phyloP scores from a whole-genome alignment of 1,140 invertebrate genomes.

The Dinothrombium tinctorium region DNA sequence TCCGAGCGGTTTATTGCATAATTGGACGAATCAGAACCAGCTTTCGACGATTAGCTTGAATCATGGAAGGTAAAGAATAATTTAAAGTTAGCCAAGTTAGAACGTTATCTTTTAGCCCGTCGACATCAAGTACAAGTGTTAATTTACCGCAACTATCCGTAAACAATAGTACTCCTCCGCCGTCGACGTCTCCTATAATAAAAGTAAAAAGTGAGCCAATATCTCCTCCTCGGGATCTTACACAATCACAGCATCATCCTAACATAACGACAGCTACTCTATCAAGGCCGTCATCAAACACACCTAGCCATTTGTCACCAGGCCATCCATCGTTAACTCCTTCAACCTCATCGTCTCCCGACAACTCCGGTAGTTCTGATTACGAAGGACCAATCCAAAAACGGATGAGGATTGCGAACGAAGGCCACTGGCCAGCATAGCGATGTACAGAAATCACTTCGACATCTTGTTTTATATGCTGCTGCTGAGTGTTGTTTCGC shows the following conservation, averaged over 20 bases:
- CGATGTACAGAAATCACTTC: no score
- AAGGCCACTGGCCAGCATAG: conserved; percentile 9
- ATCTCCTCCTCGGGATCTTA: conserved; percentile 46
- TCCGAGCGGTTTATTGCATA: conserved; percentile 16
- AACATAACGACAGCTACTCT: conserved; percentile 20
- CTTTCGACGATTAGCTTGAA: conserved; percentile 1
- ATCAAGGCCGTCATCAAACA: conserved; percentile 14
- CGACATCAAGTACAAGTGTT: neutral
- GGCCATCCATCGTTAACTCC: conserved; percentile 24
- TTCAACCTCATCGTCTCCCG: conserved; percentile 15
- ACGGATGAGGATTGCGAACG: conserved; percentile 17
- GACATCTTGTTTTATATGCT: no score
- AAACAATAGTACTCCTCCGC: conserved; percentile 47
- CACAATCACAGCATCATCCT: conserved; percentile 13
- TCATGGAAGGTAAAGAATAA: conserved; percentile 5
- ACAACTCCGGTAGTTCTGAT: conserved; percentile 32
- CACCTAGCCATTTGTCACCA: conserved; percentile 27
- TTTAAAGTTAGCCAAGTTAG: no score
- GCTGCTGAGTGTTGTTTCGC: no score
- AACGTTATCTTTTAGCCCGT: no score
- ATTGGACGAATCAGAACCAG: conserved; percentile 20
- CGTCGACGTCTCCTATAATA: conserved; percentile 50
- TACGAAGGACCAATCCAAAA: conserved; percentile 59
- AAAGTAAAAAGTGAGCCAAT: conserved; percentile 87
- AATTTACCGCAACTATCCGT: conserved; percentile 30